Evolutionary conservation across 2,888 invertebrate genomes (phyloP).

Genomic region (Byasa hedistus): DNA sequence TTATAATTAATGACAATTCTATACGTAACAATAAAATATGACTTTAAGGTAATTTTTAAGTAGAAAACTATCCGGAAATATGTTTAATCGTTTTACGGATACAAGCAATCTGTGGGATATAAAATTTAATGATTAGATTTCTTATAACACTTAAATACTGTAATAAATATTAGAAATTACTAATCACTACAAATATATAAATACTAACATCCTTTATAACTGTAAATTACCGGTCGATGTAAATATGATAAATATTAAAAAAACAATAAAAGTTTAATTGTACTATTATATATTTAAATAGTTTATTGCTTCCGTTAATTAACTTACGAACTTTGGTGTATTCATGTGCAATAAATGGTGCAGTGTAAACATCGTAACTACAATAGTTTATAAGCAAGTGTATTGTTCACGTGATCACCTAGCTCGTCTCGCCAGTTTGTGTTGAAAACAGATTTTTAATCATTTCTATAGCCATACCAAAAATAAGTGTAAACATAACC

Average conservation of each 20-base stretch:
- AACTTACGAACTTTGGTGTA: neutral
- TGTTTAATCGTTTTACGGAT: neutral
- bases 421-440: no score
- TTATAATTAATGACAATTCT: neutral
- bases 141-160: no score
- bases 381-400: no score
- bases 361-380: neutral
- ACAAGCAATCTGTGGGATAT: no score
- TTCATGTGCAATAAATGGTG: neutral
- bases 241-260: neutral
- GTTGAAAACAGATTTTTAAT: no score
- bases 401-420: no score
- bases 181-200: no score
- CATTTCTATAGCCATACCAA: no score
- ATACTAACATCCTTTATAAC: neutral
- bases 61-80: neutral
- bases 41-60: neutral
- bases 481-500: no score
- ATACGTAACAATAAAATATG: neutral
- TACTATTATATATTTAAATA: neutral
- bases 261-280: neutral
- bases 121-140: no score
- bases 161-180: no score
- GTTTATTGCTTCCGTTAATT: neutral
- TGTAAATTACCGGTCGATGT: neutral